Evolutionary conservation across 2,113 vertebrate species (phyloP).

Genomic region (Pipa parva): DNA sequence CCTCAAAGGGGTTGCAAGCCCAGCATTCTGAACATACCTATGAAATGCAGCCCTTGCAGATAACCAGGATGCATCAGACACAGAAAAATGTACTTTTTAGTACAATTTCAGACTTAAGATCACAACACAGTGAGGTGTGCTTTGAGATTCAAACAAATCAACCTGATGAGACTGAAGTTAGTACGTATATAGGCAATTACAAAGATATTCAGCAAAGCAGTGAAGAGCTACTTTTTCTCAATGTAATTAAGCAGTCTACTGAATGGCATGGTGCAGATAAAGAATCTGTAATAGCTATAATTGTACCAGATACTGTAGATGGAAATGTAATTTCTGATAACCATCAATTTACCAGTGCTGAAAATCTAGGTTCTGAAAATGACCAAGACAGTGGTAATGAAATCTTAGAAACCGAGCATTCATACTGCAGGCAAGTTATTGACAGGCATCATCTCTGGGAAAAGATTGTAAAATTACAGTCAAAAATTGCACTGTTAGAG

Average conservation of each 20-base stretch:
- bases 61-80: slow-evolving; percentile 31
- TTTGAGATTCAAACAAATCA: slow-evolving; percentile 47
- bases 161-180: slow-evolving; percentile 46
- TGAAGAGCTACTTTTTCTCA: slow-evolving; percentile 57
- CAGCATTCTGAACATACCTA: slow-evolving; percentile 44
- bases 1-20: slow-evolving; percentile 26
- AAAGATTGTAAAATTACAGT: slow-evolving; percentile 73
- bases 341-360: slow-evolving; percentile 47
- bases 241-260: slow-evolving; percentile 57
- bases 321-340: slow-evolving; percentile 47
- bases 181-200: slow-evolving; percentile 41
- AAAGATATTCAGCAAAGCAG: slow-evolving; percentile 51
- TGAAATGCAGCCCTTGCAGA: slow-evolving; percentile 47
- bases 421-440: slow-evolving; percentile 69
- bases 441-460: slow-evolving; percentile 74
- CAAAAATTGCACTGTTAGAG: slow-evolving; percentile 74
- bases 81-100: slow-evolving; percentile 48
- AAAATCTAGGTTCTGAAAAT: slow-evolving; percentile 47
- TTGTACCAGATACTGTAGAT: slow-evolving; percentile 55
- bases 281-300: slow-evolving; percentile 62
- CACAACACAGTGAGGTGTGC: slow-evolving; percentile 47
- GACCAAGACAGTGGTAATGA: slow-evolving; percentile 45
- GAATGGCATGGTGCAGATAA: slow-evolving; percentile 55
- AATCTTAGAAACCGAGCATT: slow-evolving; percentile 70
- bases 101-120: slow-evolving; percentile 51